These are phyloP conservation scores for Aeoliscus strigatus DNA, from an alignment of 2,797 vertebrate species.

Conservation along the genomic window DNA sequence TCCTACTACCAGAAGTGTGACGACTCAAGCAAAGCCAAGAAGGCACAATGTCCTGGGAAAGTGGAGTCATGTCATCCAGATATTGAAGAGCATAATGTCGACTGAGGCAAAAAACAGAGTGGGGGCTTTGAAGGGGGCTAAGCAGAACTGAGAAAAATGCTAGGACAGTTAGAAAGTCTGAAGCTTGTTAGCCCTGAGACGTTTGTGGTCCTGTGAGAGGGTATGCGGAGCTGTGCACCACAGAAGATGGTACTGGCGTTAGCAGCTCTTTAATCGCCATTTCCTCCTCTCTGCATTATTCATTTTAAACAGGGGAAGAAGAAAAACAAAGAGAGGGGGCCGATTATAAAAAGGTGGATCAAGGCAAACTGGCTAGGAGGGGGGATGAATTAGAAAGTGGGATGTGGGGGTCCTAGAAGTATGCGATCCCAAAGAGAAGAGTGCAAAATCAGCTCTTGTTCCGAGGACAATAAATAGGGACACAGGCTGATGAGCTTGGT, in stretches of 20 bases:
- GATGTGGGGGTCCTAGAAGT: slow-evolving; percentile 34
- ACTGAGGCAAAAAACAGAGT: slow-evolving; percentile 18
- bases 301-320: slow-evolving; percentile 57
- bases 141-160: slow-evolving; percentile 38
- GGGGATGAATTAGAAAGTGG: slow-evolving; percentile 15
- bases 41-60: not conserved
- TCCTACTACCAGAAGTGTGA: too few species aligned
- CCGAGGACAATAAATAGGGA: slow-evolving; percentile 44
- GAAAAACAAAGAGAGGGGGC: slow-evolving; percentile 50
- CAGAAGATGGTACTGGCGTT: slow-evolving; percentile 59
- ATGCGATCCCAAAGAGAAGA: slow-evolving; percentile 33
- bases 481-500: slow-evolving; percentile 43
- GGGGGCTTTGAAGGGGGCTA: slow-evolving; percentile 7
- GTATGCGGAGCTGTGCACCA: slow-evolving; percentile 39
- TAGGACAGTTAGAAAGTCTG: slow-evolving; percentile 21
- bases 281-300: slow-evolving; percentile 67
- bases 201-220: slow-evolving; percentile 49
- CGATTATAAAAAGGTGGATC: slow-evolving; percentile 63
- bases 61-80: slow-evolving; percentile 1
- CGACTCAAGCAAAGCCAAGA: too few species aligned
- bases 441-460: slow-evolving; percentile 49
- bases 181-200: slow-evolving; percentile 58
- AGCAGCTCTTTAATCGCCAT: slow-evolving; percentile 61
- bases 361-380: slow-evolving; percentile 37
- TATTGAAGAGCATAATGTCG: slow-evolving; percentile 21